Base-by-base conservation (phyloP, 1,140 invertebrate genomes). In the Nixonia krombeini region DNA sequence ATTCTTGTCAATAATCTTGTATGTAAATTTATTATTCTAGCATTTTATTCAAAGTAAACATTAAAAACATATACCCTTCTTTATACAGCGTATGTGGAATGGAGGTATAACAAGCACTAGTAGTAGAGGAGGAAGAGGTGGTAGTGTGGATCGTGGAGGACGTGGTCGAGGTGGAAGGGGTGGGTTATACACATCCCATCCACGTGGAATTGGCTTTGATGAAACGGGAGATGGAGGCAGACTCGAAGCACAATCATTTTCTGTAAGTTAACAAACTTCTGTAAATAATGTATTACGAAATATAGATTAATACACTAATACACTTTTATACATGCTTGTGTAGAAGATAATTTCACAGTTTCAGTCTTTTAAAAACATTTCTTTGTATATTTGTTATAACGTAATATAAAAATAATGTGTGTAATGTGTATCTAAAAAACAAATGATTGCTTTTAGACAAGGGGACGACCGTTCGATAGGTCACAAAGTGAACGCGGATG, bases 91-190 rank as follows among this genome's bases (percentile, higher is more conserved):
- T n/a, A n/a, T n/a, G n/a, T n/a, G n/a, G n/a, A n/a, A n/a, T n/a
- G n/a, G n/a, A n/a, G 78, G 82, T 67, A 74, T 81, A 71, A 75
- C 80, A 55, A 74, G 72, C n/a, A n/a, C n/a, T 55, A 67, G 71
- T 35, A 58, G 71, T 55, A 81, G 85, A 33, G 69, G 84, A 69
- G 87, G 86, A 50, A 85, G 87, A 83, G 90, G 90, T 29, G 87
- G 87, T 70, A 89, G 88, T 78, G 87, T 85, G 52, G 89, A 88
- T 74, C 81, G 88, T 46, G 83, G 82, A 37, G 79, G 78, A 40
- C 76, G 82, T 38, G 87, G 86, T 28, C 82, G 88, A 68, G 87
- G 86, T 17, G 84, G 85, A 53, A 82, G 88, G 74, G 85, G 88
- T 63, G 86, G 88, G 16, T 58, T 80, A 55, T 80, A 82, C 58